Evolutionary conservation across 1,140 invertebrate genomes (phyloP).

Genomic region (Meloidogyne hapla): DNA sequence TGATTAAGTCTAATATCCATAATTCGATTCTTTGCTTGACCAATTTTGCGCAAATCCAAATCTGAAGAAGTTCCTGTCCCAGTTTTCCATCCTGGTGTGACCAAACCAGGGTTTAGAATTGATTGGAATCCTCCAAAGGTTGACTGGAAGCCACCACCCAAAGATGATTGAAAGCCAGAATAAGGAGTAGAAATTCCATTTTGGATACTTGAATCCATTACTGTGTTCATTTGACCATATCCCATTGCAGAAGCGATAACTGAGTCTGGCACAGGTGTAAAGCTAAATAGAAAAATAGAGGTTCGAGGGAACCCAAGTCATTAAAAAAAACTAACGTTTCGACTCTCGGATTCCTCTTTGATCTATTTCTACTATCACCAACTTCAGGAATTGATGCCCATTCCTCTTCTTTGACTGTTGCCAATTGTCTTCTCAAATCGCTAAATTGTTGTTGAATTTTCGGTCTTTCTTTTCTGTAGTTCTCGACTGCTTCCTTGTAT

Average conservation of each 20-base stretch:
- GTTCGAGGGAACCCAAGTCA: no score
- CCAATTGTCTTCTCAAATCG: conserved; percentile 87
- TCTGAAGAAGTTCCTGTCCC: conserved; percentile 68
- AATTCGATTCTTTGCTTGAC: conserved; percentile 95
- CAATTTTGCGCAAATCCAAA: conserved; percentile 95
- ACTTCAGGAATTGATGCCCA: conserved; percentile 97
- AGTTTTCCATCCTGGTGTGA: conserved; percentile 72
- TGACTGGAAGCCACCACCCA: conserved; percentile 39
- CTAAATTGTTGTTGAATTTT: conserved; percentile 99
- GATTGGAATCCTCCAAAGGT: conserved; percentile 41
- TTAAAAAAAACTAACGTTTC: conserved; percentile 73
- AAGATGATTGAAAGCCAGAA: conserved; percentile 40
- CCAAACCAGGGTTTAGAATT: conserved; percentile 66
- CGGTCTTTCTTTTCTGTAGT: conserved; percentile 93
- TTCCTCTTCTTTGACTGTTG: conserved; percentile 81
- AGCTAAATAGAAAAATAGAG: conserved; percentile 69
- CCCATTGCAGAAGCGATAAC: conserved; percentile 83
- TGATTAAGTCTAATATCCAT: conserved; percentile 99
- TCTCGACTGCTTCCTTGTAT: conserved; percentile 78
- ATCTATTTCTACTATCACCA: conserved; percentile 95
- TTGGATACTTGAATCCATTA: conserved; percentile 74
- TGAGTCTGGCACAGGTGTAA: conserved; percentile 94
- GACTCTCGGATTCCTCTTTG: conserved; percentile 86
- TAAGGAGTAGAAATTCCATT: conserved; percentile 63
- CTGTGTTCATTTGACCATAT: conserved; percentile 74